Evolutionary conservation across 2,888 invertebrate genomes (phyloP).

Genomic region (Archaeoteleia sp.): DNA sequence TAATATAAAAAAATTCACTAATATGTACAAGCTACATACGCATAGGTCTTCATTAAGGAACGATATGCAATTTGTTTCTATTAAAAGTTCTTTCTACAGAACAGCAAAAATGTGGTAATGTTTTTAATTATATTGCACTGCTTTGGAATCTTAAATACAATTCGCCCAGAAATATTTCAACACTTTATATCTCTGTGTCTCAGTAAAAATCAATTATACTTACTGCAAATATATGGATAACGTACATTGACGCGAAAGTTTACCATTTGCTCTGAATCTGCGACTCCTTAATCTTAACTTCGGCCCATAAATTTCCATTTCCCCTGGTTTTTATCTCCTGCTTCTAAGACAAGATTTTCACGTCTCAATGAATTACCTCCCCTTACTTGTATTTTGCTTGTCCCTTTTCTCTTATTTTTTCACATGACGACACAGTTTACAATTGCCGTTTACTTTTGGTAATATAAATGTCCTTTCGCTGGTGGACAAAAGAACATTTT

Average conservation of each 20-base stretch:
- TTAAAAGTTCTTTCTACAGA: too few species aligned
- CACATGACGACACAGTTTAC: conserved; percentile 41
- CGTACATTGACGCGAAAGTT: conserved; percentile 43
- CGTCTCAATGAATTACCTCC: conserved; percentile 40
- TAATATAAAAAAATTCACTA: too few species aligned
- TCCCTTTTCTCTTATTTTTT: conserved; percentile 38
- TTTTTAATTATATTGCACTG: too few species aligned
- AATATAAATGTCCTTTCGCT: conserved; percentile 38
- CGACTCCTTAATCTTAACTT: conserved; percentile 42
- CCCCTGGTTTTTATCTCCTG: conserved; percentile 31
- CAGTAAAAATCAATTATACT: conserved; percentile 37
- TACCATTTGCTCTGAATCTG: conserved; percentile 18
- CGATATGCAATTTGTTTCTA: too few species aligned
- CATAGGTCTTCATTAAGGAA: too few species aligned
- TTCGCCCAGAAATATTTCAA: too few species aligned
- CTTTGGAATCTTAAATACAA: too few species aligned
- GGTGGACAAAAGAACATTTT: too few species aligned
- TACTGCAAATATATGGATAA: conserved; percentile 28
- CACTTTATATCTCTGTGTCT: background rate
- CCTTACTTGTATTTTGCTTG: conserved; percentile 24
- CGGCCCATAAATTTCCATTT: conserved; percentile 45
- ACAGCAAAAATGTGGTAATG: too few species aligned
- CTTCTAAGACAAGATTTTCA: conserved; percentile 42
- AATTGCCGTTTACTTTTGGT: conserved; percentile 24
- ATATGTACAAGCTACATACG: too few species aligned